Percentiles rank a stretch among this genome's conserved stretches.
Evolutionary conservation across 2,113 vertebrate species (phyloP).

Genomic region (Callopanchax toddi): DNA sequence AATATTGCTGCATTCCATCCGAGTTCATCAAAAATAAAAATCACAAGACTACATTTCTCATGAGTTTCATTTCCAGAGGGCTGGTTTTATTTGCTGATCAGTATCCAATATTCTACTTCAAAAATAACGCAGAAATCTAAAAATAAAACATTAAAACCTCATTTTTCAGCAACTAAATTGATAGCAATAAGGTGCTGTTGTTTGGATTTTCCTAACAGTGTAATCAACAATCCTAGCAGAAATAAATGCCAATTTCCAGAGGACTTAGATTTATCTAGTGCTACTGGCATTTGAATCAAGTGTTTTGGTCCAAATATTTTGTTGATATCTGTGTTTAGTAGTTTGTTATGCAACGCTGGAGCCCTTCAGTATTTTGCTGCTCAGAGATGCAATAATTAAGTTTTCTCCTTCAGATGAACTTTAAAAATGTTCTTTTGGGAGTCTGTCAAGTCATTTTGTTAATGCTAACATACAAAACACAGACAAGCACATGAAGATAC

Average conservation of each 20-base stretch:
- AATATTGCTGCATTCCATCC: slow-evolving; percentile 1
- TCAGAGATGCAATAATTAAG: slow-evolving; percentile 16
- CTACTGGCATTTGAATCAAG: slow-evolving; percentile 3
- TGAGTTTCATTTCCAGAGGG: slow-evolving; percentile 19
- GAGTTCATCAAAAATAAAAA: slow-evolving; percentile 22
- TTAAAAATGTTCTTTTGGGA: neutral
- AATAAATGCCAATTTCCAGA: neutral
- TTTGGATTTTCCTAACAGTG: neutral
- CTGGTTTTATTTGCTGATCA: neutral
- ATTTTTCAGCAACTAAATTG: neutral
- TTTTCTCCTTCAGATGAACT: neutral
- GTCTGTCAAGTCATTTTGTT: neutral
- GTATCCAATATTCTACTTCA: neutral
- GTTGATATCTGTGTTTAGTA: slow-evolving; percentile 9
- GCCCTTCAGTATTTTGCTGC: neutral
- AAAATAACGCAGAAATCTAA: neutral
- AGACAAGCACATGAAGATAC: neutral
- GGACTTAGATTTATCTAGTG: neutral
- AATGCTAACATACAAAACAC: neutral
- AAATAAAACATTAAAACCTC: neutral
- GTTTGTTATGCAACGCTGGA: slow-evolving; percentile 21
- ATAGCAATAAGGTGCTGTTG: neutral
- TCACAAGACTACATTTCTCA: slow-evolving; percentile 37
- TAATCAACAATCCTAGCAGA: neutral
- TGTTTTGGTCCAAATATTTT: slow-evolving; percentile 10